Conservation (phyloP, 2,888 invertebrate genomes). For the Branchipolynoe longqiensis region DNA sequence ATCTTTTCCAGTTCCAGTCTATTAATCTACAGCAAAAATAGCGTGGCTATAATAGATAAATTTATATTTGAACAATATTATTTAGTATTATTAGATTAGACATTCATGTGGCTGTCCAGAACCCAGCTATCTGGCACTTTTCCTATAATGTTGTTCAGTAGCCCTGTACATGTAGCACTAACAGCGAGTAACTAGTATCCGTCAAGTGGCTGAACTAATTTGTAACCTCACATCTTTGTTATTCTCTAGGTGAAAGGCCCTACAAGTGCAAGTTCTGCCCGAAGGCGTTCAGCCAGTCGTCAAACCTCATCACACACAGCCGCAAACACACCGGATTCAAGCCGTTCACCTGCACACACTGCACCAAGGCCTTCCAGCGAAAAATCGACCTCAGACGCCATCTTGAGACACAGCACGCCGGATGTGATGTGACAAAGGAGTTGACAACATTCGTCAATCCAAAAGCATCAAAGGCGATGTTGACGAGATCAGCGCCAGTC, state of each 20-base stretch:
- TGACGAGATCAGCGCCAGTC: neutral
- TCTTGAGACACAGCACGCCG: conserved; percentile 93
- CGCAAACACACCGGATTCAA: conserved; percentile 99
- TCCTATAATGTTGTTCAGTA: no score
- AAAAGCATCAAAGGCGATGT: no score
- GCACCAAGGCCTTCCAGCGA: conserved; percentile 92
- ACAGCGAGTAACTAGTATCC: no score
- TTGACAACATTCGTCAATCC: neutral
- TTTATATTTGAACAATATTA: no score
- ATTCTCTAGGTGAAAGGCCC: conserved; percentile 93
- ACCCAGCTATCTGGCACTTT: no score
- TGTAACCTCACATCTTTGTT: neutral
- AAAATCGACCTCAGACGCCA: conserved; percentile 94
- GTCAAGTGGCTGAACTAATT: no score
- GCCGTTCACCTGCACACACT: conserved; percentile 97
- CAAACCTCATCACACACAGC: conserved; percentile 96
- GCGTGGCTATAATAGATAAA: no score
- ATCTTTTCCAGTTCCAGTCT: no score
- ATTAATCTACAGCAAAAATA: no score
- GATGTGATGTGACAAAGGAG: neutral
- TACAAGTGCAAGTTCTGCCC: conserved; percentile 99
- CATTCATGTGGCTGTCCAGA: no score
- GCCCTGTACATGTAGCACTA: no score
- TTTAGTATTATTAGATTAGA: no score
- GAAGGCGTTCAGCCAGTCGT: conserved; percentile 98